phyloP scores from a whole-genome alignment of 2,888 invertebrate species.

The Leptinotarsa peninsularis region DNA sequence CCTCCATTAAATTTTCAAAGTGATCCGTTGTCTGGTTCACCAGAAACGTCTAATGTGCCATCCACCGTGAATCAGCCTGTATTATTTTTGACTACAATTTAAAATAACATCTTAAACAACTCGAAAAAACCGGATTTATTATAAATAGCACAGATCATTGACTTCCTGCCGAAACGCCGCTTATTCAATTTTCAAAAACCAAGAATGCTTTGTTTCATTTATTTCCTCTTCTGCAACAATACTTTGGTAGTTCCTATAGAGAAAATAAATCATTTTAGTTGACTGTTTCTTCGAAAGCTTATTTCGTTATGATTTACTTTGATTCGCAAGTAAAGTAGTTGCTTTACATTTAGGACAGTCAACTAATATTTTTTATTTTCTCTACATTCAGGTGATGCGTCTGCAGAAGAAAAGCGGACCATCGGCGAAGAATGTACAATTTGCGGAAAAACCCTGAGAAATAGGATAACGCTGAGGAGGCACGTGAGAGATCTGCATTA shows the following conservation, averaged over 20 bases:
- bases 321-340: slow-evolving; percentile 31
- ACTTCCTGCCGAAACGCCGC: too few species aligned
- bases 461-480: slow-evolving; percentile 57
- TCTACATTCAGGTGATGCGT: slow-evolving; percentile 52
- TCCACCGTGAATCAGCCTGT: too few species aligned
- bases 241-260: slow-evolving; percentile 37
- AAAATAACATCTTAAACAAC: too few species aligned
- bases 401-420: slow-evolving; percentile 25
- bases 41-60: too few species aligned
- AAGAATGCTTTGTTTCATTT: slow-evolving; percentile 1
- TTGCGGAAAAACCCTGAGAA: slow-evolving; percentile 59
- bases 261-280: slow-evolving; percentile 55
- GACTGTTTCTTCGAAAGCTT: slow-evolving; percentile 52
- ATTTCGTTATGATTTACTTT: slow-evolving; percentile 45
- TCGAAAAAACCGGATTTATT: too few species aligned
- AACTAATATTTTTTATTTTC: slow-evolving; percentile 53
- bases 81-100: too few species aligned
- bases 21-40: too few species aligned
- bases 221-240: slow-evolving; percentile 19
- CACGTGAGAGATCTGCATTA: slow-evolving; percentile 60
- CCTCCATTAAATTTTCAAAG: too few species aligned
- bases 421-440: slow-evolving; percentile 56
- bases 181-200: too few species aligned
- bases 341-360: slow-evolving; percentile 43
- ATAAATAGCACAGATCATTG: too few species aligned